A percentile compares a stretch with the other conserved stretches of the same genome.
phyloP scores from a whole-genome alignment of 2,113 vertebrate genomes.

The Heterocephalus glaber region DNA sequence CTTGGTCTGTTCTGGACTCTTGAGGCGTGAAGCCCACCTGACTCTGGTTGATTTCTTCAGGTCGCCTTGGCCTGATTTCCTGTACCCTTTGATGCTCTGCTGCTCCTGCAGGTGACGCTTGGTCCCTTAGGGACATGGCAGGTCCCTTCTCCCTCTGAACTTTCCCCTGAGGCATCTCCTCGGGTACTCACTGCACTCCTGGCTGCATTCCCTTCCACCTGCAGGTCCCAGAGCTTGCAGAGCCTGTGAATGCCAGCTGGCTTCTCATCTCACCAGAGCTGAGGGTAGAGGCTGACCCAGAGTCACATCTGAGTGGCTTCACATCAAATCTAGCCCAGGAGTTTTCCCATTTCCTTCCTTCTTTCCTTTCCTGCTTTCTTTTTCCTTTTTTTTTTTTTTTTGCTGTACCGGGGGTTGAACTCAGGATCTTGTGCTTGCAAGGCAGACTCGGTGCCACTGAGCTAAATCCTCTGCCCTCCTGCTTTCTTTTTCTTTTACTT shows the following conservation, averaged over 20 bases:
- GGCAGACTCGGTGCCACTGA: too few relatives aligned
- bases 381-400: too few relatives aligned
- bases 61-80: conserved; percentile 58
- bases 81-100: conserved; percentile 48
- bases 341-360: background rate
- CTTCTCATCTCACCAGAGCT: background rate
- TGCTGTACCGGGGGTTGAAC: too few relatives aligned
- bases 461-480: background rate
- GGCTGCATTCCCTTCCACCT: background rate
- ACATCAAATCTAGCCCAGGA: conserved; percentile 7
- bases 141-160: conserved; percentile 71
- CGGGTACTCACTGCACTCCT: background rate
- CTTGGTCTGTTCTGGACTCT: conserved; percentile 45
- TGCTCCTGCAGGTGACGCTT: conserved; percentile 67
- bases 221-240: background rate
- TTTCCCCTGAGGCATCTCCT: conserved; percentile 62
- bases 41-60: conserved; percentile 61
- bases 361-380: too few relatives aligned
- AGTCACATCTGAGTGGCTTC: conserved; percentile 44
- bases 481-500: background rate
- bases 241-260: background rate
- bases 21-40: conserved; percentile 44
- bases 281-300: background rate
- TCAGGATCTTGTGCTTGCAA: too few relatives aligned
- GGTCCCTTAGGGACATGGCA: conserved; percentile 68